A percentile compares a stretch with the other conserved stretches of the same genome.
Evolutionary conservation across 64 coral and sea anemone genomes (phyloP).

Genomic region (Platygyra sinensis): DNA sequence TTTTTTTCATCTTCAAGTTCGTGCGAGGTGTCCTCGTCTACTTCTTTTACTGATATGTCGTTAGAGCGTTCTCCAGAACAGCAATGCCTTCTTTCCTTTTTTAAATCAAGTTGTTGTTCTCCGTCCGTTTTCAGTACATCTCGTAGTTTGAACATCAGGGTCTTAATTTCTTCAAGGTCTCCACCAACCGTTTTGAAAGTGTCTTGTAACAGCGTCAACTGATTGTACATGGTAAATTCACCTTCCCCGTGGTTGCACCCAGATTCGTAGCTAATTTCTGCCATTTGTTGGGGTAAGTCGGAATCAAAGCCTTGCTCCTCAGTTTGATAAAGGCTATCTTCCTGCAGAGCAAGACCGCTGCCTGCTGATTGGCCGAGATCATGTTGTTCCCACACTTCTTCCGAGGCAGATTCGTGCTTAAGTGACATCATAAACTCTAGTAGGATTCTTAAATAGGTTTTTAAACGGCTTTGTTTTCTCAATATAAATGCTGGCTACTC

Average conservation of each 20-base stretch:
- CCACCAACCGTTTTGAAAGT: conserved; percentile 16
- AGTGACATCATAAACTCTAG: background rate
- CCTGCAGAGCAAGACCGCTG: background rate
- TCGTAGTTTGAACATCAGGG: conserved; percentile 15
- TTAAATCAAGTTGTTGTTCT: background rate
- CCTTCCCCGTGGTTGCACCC: background rate
- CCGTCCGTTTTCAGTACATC: conserved; percentile 1
- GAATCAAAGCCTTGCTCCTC: background rate
- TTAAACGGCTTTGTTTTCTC: too few species aligned
- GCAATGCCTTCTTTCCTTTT: background rate
- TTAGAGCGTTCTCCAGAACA: background rate
- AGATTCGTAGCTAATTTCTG: background rate
- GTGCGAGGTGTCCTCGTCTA: background rate
- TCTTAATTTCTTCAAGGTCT: conserved; percentile 24
- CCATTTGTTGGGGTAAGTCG: background rate
- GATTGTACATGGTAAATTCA: background rate
- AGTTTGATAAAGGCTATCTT: background rate
- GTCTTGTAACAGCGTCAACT: conserved; percentile 8
- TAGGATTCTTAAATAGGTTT: background rate
- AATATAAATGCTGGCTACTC: background rate
- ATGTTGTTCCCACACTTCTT: background rate
- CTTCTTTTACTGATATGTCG: conserved; percentile 7
- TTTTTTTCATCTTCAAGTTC: background rate
- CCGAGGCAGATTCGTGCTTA: background rate
- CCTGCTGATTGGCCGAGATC: background rate